phyloP scores from a whole-genome alignment of 2,113 vertebrate species.

The Leptosomus discolor region DNA sequence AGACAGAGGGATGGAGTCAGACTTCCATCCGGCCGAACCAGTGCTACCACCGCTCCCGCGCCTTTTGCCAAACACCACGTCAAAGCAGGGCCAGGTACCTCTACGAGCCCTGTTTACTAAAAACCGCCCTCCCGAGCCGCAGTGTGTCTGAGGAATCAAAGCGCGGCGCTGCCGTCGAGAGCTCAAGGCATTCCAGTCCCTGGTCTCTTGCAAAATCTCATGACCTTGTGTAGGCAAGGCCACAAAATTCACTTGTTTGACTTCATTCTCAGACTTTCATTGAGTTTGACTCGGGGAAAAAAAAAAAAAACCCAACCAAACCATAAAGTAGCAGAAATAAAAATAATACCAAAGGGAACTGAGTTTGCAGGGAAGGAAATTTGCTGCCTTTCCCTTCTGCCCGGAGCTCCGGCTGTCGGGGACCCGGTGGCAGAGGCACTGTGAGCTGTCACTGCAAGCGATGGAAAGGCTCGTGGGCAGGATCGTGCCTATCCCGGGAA shows the following conservation, averaged over 20 bases:
- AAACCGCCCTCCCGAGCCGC: not conserved
- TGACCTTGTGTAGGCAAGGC: conserved; percentile 16
- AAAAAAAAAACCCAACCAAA: not conserved
- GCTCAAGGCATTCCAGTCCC: not conserved
- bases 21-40: conserved; percentile 42
- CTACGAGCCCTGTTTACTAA: not conserved
- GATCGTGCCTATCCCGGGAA: not conserved
- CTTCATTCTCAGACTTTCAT: conserved; percentile 50
- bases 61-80: not conserved
- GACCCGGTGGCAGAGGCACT: not conserved
- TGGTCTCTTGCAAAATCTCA: conserved; percentile 38
- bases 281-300: not conserved
- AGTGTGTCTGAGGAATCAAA: not conserved
- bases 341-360: not conserved
- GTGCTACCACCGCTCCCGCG: conserved; percentile 37
- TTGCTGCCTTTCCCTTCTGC: not conserved
- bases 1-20: conserved; percentile 47
- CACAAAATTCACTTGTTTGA: conserved; percentile 33
- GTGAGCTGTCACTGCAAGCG: not conserved
- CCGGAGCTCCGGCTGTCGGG: fast-evolving
- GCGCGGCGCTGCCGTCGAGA: not conserved
- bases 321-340: not conserved
- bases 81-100: not conserved
- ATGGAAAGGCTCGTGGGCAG: not conserved
- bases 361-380: not conserved